Percentiles rank a stretch among this genome's conserved stretches.
Evolutionary conservation across 2,888 invertebrate species (phyloP).

Genomic region (Metallyticus violacea): DNA sequence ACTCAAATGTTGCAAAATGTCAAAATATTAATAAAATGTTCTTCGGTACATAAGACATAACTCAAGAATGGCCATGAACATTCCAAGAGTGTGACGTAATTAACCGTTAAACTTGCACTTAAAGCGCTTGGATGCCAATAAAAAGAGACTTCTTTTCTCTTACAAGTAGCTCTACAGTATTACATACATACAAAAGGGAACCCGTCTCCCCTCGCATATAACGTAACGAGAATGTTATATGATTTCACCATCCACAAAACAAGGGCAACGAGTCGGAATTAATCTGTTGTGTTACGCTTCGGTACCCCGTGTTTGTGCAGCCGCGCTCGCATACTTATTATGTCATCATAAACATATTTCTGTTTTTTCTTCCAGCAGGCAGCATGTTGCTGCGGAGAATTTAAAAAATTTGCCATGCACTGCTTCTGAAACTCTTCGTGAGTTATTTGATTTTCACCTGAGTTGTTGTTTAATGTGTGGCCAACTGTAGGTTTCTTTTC

Average conservation of each 20-base stretch:
- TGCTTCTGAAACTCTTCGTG: not conserved
- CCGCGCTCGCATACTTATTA: not conserved
- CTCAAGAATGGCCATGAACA: too few relatives aligned
- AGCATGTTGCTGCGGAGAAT: not conserved
- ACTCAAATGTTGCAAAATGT: too few relatives aligned
- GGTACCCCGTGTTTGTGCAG: not conserved
- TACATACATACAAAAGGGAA: not conserved
- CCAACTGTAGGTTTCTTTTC: not conserved
- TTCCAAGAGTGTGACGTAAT: not conserved
- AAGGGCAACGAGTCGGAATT: constrained; percentile 13
- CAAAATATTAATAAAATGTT: too few relatives aligned
- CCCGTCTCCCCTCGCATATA: not conserved
- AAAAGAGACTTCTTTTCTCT: not conserved
- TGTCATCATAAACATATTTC: not conserved
- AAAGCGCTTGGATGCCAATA: too few relatives aligned
- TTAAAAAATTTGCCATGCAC: not conserved
- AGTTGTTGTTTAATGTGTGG: not conserved
- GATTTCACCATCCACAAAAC: not conserved
- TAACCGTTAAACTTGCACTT: not conserved
- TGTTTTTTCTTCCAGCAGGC: not conserved
- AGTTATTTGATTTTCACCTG: not conserved
- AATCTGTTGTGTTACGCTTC: constrained; percentile 14
- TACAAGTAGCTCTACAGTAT: not conserved
- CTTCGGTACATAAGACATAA: too few relatives aligned
- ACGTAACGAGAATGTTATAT: not conserved